Conservation (phyloP, 2,797 vertebrate species). For the Karalla daura region DNA sequence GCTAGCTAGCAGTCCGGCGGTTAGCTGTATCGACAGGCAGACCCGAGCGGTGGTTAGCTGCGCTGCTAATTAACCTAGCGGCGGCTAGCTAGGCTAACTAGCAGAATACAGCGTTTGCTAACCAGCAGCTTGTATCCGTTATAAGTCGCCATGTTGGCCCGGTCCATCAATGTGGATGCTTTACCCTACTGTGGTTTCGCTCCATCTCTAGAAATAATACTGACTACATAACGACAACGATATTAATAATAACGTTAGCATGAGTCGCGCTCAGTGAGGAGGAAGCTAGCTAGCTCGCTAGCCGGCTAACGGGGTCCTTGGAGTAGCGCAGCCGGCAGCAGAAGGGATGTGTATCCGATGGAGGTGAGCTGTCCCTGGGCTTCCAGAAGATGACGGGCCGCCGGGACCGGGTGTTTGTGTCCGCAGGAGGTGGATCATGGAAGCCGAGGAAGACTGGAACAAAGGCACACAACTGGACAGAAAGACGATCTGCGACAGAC, state of each 20-base stretch:
- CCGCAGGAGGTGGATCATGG: conserved; percentile 79
- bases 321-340: conserved; percentile 11
- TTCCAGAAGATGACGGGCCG: conserved; percentile 61
- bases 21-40: no score
- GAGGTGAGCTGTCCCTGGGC: conserved; percentile 58
- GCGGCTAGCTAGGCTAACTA: conserved; percentile 29
- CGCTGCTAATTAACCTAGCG: no score
- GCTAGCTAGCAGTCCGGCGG: no score
- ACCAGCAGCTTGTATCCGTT: background rate
- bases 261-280: conserved; percentile 31
- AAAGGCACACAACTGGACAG: conserved; percentile 70
- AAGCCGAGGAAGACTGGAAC: conserved; percentile 74
- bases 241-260: no score
- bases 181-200: background rate
- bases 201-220: conserved; percentile 1
- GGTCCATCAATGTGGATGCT: background rate
- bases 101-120: background rate
- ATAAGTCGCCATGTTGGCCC: conserved; percentile 12
- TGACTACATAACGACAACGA: no score
- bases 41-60: no score
- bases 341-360: conserved; percentile 46
- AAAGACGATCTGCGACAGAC: conserved; percentile 62
- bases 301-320: background rate
- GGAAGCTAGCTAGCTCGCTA: conserved; percentile 12
- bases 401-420: conserved; percentile 43